phyloP scores from a whole-genome alignment of 2,113 vertebrate species.

The Acanthisitta chloris region DNA sequence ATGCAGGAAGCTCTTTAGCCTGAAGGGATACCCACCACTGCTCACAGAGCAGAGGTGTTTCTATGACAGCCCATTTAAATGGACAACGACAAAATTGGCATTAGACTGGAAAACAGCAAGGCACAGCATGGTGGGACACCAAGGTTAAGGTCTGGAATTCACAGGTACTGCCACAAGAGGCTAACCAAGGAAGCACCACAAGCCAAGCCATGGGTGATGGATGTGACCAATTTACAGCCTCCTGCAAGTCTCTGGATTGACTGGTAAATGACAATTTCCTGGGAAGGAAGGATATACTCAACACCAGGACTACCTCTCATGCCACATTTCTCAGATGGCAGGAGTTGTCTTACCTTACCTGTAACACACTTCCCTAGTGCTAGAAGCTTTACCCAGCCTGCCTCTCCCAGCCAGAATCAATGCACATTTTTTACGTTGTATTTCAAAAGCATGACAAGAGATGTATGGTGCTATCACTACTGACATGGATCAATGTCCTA shows the following conservation, averaged over 20 bases:
- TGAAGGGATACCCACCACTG: background rate
- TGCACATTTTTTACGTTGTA: background rate
- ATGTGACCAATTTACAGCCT: background rate
- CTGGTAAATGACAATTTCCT: background rate
- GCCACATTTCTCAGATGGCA: background rate
- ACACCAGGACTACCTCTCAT: background rate
- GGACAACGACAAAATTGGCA: background rate
- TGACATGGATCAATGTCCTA: background rate
- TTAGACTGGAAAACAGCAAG: background rate
- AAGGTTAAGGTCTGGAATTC: constrained; percentile 2
- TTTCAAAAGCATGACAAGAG: background rate
- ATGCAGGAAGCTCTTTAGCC: background rate
- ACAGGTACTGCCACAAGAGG: background rate
- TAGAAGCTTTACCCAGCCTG: background rate
- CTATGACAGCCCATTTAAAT: background rate
- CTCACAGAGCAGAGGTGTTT: background rate
- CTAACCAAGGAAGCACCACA: background rate
- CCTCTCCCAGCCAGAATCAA: background rate
- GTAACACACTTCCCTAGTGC: background rate
- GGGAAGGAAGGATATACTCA: background rate
- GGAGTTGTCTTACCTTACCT: background rate
- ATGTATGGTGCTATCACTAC: background rate
- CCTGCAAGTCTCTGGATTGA: background rate
- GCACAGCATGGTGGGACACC: background rate
- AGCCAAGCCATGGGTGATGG: constrained; percentile 40